Conservation (phyloP, 2,888 invertebrate species). For the Sphaerophoria rueppellii region DNA sequence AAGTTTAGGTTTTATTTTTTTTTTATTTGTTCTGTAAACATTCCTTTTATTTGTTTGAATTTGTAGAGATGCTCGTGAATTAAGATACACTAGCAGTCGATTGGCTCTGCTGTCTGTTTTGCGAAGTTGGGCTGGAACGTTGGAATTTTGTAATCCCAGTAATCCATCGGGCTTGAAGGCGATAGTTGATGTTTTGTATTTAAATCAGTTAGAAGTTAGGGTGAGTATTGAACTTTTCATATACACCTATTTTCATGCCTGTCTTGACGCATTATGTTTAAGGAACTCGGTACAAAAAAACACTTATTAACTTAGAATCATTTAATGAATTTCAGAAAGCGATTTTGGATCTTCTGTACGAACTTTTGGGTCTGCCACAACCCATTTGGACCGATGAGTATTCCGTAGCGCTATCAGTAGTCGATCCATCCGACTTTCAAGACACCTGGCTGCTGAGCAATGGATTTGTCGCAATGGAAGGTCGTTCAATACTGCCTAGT, state of each 20-base stretch:
- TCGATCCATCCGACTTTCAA: slow-evolving; percentile 92
- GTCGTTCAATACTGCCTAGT: slow-evolving; percentile 92
- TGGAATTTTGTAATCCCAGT: slow-evolving; percentile 92
- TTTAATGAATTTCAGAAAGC: slow-evolving; percentile 87
- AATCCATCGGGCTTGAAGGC: slow-evolving; percentile 90
- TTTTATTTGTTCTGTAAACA: not conserved
- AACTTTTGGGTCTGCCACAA: slow-evolving; percentile 92
- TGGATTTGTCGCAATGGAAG: slow-evolving; percentile 97
- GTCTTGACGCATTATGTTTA: not conserved
- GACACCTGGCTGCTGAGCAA: slow-evolving; percentile 95
- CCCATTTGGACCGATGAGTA: slow-evolving; percentile 97
- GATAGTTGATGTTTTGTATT: slow-evolving; percentile 90
- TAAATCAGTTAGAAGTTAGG: slow-evolving; percentile 94
- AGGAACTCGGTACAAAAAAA: not conserved
- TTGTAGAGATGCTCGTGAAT: slow-evolving; percentile 88
- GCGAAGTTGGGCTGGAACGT: slow-evolving; percentile 95
- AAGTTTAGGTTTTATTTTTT: slow-evolving; percentile 62
- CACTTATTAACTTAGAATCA: not conserved
- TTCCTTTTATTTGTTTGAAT: not conserved
- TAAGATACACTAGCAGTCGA: slow-evolving; percentile 92
- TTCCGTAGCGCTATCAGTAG: slow-evolving; percentile 92
- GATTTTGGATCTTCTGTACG: slow-evolving; percentile 94
- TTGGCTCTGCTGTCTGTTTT: slow-evolving; percentile 92
- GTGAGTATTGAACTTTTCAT: slow-evolving; percentile 84
- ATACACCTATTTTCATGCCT: not conserved